Conservation (phyloP, 2,888 invertebrate genomes). For the Caenorhabditis auriculariae region DNA sequence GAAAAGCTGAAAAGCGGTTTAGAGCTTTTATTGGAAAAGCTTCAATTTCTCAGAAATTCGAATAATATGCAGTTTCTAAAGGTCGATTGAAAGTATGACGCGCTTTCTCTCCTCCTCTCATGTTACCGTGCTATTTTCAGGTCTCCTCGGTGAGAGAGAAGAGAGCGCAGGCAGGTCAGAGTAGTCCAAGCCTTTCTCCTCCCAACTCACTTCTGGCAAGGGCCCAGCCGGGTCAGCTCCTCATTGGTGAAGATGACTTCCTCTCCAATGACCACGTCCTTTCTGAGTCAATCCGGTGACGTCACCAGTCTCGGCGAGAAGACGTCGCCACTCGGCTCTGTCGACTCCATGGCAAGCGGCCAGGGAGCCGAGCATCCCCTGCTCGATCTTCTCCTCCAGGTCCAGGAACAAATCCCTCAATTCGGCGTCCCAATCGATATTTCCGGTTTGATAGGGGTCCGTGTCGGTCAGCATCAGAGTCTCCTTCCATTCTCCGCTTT, state of each 20-base stretch:
- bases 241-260: conserved; percentile 19
- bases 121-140: too few relatives aligned
- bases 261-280: conserved; percentile 2
- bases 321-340: conserved; percentile 35
- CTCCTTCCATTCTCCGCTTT: conserved; percentile 15
- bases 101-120: too few relatives aligned
- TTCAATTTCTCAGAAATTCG: too few relatives aligned
- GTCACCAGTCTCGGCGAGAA: conserved; percentile 31
- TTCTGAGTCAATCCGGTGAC: conserved; percentile 11
- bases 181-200: too few relatives aligned
- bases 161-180: too few relatives aligned
- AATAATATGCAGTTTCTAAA: too few relatives aligned
- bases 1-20: too few relatives aligned
- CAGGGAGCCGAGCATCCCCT: conserved; percentile 40
- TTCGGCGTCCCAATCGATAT: conserved; percentile 39
- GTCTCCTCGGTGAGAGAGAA: too few relatives aligned
- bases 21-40: too few relatives aligned
- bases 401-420: conserved; percentile 42
- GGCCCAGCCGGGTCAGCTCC: too few relatives aligned
- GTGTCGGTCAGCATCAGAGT: conserved; percentile 17
- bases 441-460: conserved; percentile 29
- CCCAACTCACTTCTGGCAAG: too few relatives aligned
- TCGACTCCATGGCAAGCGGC: conserved; percentile 12
- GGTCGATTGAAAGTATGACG: too few relatives aligned
- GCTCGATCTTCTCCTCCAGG: conserved; percentile 47